A percentile compares a stretch with the other conserved stretches of the same genome.
Conservation (phyloP, 2,888 invertebrate species). For the Phlogophora meticulosa region DNA sequence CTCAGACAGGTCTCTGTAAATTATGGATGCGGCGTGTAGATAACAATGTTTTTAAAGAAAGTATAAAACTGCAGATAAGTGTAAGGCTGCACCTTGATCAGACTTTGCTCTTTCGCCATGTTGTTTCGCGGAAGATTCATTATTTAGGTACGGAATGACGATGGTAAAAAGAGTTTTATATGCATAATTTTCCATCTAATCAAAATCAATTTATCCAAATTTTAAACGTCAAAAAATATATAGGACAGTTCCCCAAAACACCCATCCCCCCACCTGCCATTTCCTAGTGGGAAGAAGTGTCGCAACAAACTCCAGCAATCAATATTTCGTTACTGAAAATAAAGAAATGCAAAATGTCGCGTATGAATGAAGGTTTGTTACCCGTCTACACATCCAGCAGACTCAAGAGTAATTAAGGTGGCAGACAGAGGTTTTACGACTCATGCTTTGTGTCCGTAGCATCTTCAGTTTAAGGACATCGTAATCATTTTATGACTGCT, state of each 20-base stretch:
- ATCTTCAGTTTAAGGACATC: conserved; percentile 39
- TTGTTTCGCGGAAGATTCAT: not conserved
- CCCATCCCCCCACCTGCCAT: too few relatives aligned
- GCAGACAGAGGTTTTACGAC: conserved; percentile 55
- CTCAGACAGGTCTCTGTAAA: conserved; percentile 58
- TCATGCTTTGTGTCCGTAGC: conserved; percentile 21
- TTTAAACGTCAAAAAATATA: too few relatives aligned
- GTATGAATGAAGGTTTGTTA: not conserved
- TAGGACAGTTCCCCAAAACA: too few relatives aligned
- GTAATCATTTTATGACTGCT: conserved; percentile 45
- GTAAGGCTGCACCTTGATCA: not conserved
- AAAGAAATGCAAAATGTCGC: not conserved
- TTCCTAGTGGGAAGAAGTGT: too few relatives aligned
- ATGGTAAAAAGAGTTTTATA: not conserved
- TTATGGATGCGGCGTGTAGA: conserved; percentile 55
- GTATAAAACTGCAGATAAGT: conserved; percentile 21
- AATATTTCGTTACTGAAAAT: not conserved
- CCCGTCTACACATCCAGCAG: not conserved
- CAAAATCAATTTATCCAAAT: not conserved
- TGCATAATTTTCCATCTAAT: not conserved
- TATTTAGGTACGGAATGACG: not conserved
- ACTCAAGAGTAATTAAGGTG: conserved; percentile 41
- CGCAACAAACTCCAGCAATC: too few relatives aligned
- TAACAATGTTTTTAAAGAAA: conserved; percentile 43
- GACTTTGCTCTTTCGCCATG: not conserved